phyloP scores from a whole-genome alignment of 2,797 vertebrate genomes.

The Triplophysa yarkandensis region DNA sequence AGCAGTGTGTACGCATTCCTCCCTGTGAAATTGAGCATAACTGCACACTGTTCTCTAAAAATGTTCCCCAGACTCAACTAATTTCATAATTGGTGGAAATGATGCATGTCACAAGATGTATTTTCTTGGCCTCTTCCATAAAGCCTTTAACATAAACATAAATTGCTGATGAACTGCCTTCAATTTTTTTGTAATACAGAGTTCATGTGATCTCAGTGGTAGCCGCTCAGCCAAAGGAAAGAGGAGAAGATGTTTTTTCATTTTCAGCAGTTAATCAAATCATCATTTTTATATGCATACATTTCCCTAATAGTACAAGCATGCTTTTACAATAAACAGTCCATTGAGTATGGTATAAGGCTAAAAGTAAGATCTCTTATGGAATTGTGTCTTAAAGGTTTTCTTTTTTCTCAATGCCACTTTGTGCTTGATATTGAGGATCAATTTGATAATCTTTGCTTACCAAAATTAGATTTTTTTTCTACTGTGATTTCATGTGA shows the following conservation, averaged over 20 bases:
- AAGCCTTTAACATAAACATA: conserved; percentile 44
- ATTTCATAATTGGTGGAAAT: conserved; percentile 53
- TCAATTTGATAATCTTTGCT: too few relatives aligned
- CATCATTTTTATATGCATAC: conserved; percentile 12
- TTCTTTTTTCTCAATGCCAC: too few relatives aligned
- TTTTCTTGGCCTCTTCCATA: conserved; percentile 7
- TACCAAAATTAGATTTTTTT: too few relatives aligned
- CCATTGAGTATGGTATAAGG: background rate
- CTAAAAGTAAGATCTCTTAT: too few relatives aligned
- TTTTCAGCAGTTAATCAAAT: conserved; percentile 37
- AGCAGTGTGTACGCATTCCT: background rate
- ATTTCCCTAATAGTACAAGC: conserved; percentile 5
- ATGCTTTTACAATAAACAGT: conserved; percentile 6
- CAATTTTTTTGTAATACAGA: conserved; percentile 1
- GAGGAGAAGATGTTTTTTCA: background rate
- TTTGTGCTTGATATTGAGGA: too few relatives aligned
- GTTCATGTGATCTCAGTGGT: conserved; percentile 37
- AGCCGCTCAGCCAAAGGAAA: background rate
- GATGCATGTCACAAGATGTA: conserved; percentile 65
- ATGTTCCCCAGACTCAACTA: conserved; percentile 16
- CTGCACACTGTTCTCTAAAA: conserved; percentile 39
- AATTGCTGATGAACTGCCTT: conserved; percentile 32
- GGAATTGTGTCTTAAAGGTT: background rate
- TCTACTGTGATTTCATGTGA: too few relatives aligned
- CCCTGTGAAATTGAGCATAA: conserved; percentile 1